A percentile compares a stretch with the other conserved stretches of the same genome.
Evolutionary conservation across 1,140 invertebrate species (phyloP).

Genomic region (Eumaeus atala): DNA sequence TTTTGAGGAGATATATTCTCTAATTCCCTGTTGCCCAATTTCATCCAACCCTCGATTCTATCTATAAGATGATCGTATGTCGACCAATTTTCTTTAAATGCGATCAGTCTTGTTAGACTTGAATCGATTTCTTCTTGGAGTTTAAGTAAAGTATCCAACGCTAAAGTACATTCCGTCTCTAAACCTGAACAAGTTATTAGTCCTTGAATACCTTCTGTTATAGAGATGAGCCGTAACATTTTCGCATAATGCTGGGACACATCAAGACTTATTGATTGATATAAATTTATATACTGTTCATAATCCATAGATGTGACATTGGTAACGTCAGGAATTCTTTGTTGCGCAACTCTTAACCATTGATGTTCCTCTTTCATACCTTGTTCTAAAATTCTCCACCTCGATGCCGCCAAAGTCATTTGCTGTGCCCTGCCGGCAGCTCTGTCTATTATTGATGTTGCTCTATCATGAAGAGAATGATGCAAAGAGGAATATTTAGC

Average conservation of each 20-base stretch:
- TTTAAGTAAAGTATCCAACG: conserved; percentile 80
- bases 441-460: conserved; percentile 83
- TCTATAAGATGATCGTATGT: conserved; percentile 82
- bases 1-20: conserved; percentile 69
- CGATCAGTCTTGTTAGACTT: conserved; percentile 79
- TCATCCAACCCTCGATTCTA: conserved; percentile 84
- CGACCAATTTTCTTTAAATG: conserved; percentile 85
- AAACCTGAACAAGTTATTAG: conserved; percentile 82
- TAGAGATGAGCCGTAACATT: conserved; percentile 80
- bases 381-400: conserved; percentile 87
- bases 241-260: conserved; percentile 85
- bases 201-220: conserved; percentile 83
- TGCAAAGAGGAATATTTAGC: conserved; percentile 83
- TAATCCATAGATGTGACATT: conserved; percentile 86
- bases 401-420: conserved; percentile 86
- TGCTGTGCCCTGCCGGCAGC: conserved; percentile 85
- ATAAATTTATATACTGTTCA: conserved; percentile 87
- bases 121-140: conserved; percentile 83
- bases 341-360: conserved; percentile 87
- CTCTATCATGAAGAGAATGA: conserved; percentile 82
- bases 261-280: conserved; percentile 85
- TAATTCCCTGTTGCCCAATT: conserved; percentile 79
- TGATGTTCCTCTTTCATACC: conserved; percentile 86
- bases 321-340: conserved; percentile 85
- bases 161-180: conserved; percentile 80